Evolutionary conservation across 2,797 vertebrate species (phyloP).

Genomic region (Chiropotes sagulatus): DNA sequence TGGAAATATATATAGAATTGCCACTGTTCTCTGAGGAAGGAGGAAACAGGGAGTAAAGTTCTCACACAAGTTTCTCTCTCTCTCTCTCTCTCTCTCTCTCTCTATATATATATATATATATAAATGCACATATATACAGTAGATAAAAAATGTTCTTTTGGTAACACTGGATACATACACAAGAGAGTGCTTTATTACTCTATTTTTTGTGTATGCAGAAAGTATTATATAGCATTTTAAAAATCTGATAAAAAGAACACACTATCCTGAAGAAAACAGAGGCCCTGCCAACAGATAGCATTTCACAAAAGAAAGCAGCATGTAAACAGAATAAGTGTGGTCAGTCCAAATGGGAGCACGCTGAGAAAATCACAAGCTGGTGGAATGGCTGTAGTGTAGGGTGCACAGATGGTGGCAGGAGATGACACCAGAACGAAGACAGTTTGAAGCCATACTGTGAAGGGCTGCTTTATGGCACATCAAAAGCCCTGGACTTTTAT

Average conservation of each 20-base stretch:
- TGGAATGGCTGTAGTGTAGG: not conserved
- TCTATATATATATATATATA: too few species aligned
- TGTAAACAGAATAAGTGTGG: not conserved
- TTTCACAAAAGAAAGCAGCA: slow-evolving; percentile 16
- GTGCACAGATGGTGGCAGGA: slow-evolving; percentile 33
- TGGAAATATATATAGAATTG: not conserved
- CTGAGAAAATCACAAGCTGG: slow-evolving; percentile 31
- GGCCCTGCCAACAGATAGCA: not conserved
- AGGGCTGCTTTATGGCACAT: not conserved
- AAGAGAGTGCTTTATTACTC: not conserved
- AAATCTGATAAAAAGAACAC: slow-evolving; percentile 42
- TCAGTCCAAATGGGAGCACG: not conserved
- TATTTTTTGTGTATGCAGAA: not conserved
- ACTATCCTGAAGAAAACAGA: not conserved
- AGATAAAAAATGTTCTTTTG: not conserved
- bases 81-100: not conserved
- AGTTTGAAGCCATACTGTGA: not conserved
- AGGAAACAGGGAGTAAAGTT: not conserved
- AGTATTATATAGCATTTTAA: not conserved
- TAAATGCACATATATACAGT: not conserved
- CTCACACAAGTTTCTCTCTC: not conserved
- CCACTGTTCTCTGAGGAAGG: not conserved
- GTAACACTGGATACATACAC: not conserved
- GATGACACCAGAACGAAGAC: slow-evolving; percentile 39
- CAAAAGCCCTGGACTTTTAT: slow-evolving; percentile 2